A percentile compares a stretch with the other conserved stretches of the same genome.
Evolutionary conservation across 2,797 vertebrate genomes (phyloP).

Genomic region (Hypotaenidia okinawae): DNA sequence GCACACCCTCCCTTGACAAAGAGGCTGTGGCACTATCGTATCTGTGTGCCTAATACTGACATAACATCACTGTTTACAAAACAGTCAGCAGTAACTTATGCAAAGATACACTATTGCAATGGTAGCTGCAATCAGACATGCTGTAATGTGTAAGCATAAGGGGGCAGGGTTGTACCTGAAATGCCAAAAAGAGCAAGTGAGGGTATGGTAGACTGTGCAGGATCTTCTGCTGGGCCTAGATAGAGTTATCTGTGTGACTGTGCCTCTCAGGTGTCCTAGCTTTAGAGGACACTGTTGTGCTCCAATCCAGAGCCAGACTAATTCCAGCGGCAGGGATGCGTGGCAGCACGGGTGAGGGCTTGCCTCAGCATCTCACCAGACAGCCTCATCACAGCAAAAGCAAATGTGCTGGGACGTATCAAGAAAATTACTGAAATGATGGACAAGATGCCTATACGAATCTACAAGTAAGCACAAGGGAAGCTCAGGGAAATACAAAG

Average conservation of each 20-base stretch:
- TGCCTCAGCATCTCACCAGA: not conserved
- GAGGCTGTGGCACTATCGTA: not conserved
- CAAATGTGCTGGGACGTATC: not conserved
- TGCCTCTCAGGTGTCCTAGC: not conserved
- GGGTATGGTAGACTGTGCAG: not conserved
- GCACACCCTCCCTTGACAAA: not conserved
- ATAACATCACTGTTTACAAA: not conserved
- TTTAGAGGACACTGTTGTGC: not conserved
- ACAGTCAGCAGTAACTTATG: not conserved
- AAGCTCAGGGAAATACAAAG: not conserved
- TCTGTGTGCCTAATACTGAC: not conserved
- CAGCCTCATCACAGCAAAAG: not conserved
- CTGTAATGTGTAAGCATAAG: constrained; percentile 20
- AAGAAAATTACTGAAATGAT: not conserved
- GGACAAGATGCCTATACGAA: not conserved
- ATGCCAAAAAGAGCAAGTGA: constrained; percentile 36
- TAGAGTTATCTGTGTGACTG: not conserved
- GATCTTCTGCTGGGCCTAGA: not conserved
- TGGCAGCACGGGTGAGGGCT: not conserved
- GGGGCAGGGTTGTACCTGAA: constrained; percentile 57
- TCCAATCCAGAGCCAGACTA: not conserved
- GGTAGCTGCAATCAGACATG: fast-evolving
- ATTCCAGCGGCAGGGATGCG: not conserved
- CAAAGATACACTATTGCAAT: not conserved
- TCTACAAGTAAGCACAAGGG: not conserved